A percentile compares a stretch with the other conserved stretches of the same genome.
These are phyloP conservation scores for Stenoptilia bipunctidactyla DNA, from an alignment of 2,888 invertebrate species.

Conservation along the genomic window DNA sequence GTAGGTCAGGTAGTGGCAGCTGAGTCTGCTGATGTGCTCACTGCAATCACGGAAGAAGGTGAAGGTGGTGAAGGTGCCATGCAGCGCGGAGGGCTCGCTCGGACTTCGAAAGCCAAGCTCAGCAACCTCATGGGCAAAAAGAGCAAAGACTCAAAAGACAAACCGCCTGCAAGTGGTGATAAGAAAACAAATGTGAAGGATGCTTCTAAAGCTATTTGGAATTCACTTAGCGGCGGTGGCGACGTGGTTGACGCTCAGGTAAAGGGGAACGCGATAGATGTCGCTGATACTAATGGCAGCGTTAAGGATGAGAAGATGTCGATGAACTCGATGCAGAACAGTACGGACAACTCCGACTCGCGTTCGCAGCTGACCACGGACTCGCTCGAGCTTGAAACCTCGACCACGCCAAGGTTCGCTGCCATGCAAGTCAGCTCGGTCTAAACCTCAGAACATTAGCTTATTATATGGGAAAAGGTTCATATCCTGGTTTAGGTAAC, in stretches of 20 bases:
- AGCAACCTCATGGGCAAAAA: constrained; percentile 76
- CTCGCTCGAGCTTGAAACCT: constrained; percentile 60
- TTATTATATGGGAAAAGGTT: not conserved
- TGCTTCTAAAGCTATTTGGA: constrained; percentile 58
- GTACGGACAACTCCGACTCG: constrained; percentile 53
- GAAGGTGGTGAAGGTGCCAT: constrained; percentile 62
- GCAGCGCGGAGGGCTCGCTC: constrained; percentile 59
- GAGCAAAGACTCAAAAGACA: constrained; percentile 65
- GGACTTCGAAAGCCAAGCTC: constrained; percentile 74
- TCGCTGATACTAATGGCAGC: constrained; percentile 47
- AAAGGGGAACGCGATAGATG: constrained; percentile 47
- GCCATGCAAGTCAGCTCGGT: constrained; percentile 75
- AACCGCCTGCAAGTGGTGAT: constrained; percentile 35
- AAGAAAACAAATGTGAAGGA: constrained; percentile 61
- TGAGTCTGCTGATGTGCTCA: constrained; percentile 67
- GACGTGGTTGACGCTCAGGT: constrained; percentile 59
- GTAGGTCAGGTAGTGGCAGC: constrained; percentile 73
- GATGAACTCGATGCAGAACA: constrained; percentile 43
- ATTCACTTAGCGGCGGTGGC: constrained; percentile 56
- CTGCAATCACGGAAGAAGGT: constrained; percentile 78
- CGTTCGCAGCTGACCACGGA: constrained; percentile 64
- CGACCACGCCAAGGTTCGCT: constrained; percentile 60
- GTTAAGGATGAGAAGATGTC: constrained; percentile 62
- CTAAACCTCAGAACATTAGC: constrained; percentile 24
- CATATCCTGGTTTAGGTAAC: too few relatives aligned